These are phyloP conservation scores for Mechanitis mazaeus DNA, from an alignment of 2,888 invertebrate genomes.

Conservation along the genomic window DNA sequence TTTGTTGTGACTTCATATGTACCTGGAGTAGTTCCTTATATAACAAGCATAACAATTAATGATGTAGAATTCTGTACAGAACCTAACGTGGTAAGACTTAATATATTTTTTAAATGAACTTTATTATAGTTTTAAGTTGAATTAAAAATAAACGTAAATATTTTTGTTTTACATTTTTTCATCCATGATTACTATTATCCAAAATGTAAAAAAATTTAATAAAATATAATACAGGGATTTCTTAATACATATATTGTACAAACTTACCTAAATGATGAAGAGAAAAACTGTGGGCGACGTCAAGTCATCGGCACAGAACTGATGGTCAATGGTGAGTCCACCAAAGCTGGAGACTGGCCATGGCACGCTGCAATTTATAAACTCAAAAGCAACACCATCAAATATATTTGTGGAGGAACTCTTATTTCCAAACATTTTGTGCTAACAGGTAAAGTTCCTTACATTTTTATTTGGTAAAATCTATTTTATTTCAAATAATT, in stretches of 20 bases:
- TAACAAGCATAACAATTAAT: slow-evolving; percentile 19
- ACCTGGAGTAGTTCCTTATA: slow-evolving; percentile 19
- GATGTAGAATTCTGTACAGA: slow-evolving; percentile 15
- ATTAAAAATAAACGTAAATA: too few species aligned
- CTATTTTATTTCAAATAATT: too few species aligned
- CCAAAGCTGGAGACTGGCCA: slow-evolving; percentile 60
- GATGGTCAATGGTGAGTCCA: slow-evolving; percentile 47
- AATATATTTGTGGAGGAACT: slow-evolving; percentile 57
- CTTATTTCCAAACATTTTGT: slow-evolving; percentile 45
- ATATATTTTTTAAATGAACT: too few species aligned
- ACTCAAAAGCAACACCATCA: slow-evolving; percentile 33
- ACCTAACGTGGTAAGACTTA: slow-evolving; percentile 18
- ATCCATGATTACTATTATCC: too few species aligned
- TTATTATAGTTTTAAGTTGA: too few species aligned
- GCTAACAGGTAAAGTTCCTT: slow-evolving; percentile 43
- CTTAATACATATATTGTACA: neutral
- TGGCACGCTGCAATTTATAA: slow-evolving; percentile 58
- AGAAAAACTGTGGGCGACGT: slow-evolving; percentile 43
- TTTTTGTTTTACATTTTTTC: too few species aligned
- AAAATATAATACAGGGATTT: neutral
- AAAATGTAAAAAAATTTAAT: too few species aligned
- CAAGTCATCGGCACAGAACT: slow-evolving; percentile 45
- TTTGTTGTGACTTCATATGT: slow-evolving; percentile 4
- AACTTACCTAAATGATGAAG: slow-evolving; percentile 1
- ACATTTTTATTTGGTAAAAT: neutral